Evolutionary conservation across 2,797 vertebrate genomes (phyloP).

Genomic region (Pagetopsis macropterus): DNA sequence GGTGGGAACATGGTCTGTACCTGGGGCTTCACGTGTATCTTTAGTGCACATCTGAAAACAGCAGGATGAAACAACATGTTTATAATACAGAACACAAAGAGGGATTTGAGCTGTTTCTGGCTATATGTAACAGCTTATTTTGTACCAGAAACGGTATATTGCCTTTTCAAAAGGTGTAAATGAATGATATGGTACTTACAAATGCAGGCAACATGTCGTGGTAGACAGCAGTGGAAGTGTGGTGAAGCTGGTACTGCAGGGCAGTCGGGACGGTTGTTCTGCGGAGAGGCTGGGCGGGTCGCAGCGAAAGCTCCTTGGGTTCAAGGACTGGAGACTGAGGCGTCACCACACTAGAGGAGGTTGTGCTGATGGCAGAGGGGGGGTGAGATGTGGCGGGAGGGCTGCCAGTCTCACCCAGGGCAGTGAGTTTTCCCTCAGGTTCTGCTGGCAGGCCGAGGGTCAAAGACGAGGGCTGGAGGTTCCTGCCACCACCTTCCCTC

Average conservation of each 20-base stretch:
- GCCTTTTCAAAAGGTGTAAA: neutral
- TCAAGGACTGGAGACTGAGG: slow-evolving; percentile 79
- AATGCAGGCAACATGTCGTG: slow-evolving; percentile 99
- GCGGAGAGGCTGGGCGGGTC: slow-evolving; percentile 91
- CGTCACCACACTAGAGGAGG: slow-evolving; percentile 74
- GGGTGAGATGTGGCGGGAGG: slow-evolving; percentile 78
- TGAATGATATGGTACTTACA: slow-evolving; percentile 82
- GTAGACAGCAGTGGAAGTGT: slow-evolving; percentile 94
- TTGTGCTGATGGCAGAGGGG: slow-evolving; percentile 83
- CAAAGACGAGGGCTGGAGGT: slow-evolving; percentile 86
- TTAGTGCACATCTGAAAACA: slow-evolving; percentile 94
- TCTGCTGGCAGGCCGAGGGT: slow-evolving; percentile 79
- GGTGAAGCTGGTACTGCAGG: slow-evolving; percentile 91
- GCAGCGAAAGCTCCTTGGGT: slow-evolving; percentile 91
- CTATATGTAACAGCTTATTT: neutral
- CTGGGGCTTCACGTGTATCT: slow-evolving; percentile 87
- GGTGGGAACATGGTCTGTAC: slow-evolving; percentile 84
- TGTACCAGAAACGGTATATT: neutral
- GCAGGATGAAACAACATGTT: slow-evolving; percentile 6
- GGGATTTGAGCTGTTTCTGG: neutral
- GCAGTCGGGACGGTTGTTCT: slow-evolving; percentile 86
- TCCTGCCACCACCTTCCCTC: slow-evolving; percentile 99
- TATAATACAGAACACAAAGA: neutral
- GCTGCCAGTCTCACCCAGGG: slow-evolving; percentile 75
- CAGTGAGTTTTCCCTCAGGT: slow-evolving; percentile 80